phyloP scores from a whole-genome alignment of 2,113 vertebrate species.

The Microcebus ravelobensis region DNA sequence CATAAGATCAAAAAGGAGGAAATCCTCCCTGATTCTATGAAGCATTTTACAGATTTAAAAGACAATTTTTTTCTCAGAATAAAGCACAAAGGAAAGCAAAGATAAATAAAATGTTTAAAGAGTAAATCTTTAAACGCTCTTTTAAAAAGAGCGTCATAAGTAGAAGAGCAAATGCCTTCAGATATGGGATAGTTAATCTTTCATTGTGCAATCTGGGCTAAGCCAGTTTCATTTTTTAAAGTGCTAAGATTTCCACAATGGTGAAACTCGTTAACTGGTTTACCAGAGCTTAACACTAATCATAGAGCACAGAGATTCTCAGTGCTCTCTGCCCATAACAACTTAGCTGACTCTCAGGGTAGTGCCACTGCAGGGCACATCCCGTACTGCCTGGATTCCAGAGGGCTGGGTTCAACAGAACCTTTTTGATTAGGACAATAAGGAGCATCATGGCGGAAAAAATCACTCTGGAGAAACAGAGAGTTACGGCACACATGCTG shows the following conservation, averaged over 20 bases:
- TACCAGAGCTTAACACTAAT: not conserved
- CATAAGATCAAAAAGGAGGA: no score
- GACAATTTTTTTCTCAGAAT: conserved; percentile 1
- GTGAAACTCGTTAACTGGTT: not conserved
- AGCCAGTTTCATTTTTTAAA: not conserved
- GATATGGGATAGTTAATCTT: not conserved
- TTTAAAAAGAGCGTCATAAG: not conserved
- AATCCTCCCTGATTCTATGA: no score
- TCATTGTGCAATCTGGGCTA: not conserved
- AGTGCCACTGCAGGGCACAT: no score
- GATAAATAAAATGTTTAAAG: conserved; percentile 3
- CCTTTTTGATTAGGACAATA: not conserved
- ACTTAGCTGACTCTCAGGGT: not conserved
- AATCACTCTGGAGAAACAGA: not conserved
- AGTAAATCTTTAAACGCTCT: not conserved
- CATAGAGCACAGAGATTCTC: not conserved
- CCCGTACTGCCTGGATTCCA: no score
- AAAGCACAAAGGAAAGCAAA: conserved; percentile 35
- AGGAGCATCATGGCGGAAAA: no score
- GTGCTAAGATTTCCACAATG: not conserved
- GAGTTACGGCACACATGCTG: no score
- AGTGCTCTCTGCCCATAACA: not conserved
- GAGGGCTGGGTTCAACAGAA: not conserved
- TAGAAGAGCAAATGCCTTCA: not conserved
- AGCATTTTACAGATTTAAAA: conserved; percentile 13